Evolutionary conservation across 2,113 vertebrate species (phyloP), one percentile per base, ranked within the genome.

Genomic region (Silurus glanis): DNA sequence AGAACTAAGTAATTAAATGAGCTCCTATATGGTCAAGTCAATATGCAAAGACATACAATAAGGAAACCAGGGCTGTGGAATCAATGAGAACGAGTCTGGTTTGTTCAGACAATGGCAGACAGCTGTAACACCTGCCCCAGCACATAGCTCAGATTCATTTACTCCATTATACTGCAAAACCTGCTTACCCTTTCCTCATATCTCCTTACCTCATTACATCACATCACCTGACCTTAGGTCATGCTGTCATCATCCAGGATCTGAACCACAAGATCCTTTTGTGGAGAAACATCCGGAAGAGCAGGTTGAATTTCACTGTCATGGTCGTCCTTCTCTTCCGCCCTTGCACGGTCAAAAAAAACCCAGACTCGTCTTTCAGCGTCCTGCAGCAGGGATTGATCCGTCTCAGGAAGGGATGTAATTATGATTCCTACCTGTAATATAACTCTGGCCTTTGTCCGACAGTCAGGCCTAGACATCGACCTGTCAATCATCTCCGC

Each of bases 351-450:
- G 64, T 78, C 72, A 59, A 55, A 75, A 75, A 58, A 71, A 37
- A 4, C 9, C 37, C 28, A 0, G 58, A 89, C 82, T 89, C 84
- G 19, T 82, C 84, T 84, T 83, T 89, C 76, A 86, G 79, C 56
- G 75, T 78, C 86, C 81, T 80, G 37, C 85, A 83, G 84, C 80
- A 85, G 49, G 28, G 75, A 84, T 86, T 75, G 81, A 89, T 88
- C 83, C 55, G 67, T 87, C 78, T 85, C 85, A 78, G 75, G 71
- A 83, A 81, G 21, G 69, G 86, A 88, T 66, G 80, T 86, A 86
- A 76, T 85, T 76, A 51, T 86, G 83, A 87, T 80, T 87, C 75
- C 78, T 84, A 85, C 58, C 84, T 85, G 71, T 74, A 86, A 76
- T 81, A 75, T 61, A 56, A 83, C 67, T 25, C 58, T 87, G 66